Evolutionary conservation across 1,140 invertebrate genomes (phyloP).

Genomic region (Zeugodacus cucurbitae): DNA sequence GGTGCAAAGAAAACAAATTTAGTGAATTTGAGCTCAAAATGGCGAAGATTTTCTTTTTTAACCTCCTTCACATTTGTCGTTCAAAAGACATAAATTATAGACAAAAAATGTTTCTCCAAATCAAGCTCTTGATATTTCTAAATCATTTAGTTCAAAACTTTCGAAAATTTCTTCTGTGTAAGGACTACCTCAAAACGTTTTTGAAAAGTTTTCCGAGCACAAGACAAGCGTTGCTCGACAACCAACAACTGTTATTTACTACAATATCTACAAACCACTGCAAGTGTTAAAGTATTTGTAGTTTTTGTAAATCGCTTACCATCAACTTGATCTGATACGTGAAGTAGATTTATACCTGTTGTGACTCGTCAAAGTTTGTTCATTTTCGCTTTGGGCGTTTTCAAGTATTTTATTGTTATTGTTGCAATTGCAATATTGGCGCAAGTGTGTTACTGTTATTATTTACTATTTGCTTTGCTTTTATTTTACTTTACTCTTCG

Average conservation of each 20-base stretch:
- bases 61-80: too few relatives aligned
- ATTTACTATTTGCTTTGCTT: neutral
- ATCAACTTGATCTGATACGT: neutral
- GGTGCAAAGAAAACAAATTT: too few relatives aligned
- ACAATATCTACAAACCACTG: neutral
- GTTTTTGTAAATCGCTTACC: neutral
- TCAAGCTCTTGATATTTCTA: too few relatives aligned
- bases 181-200: neutral
- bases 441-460: neutral
- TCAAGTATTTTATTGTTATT: neutral
- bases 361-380: conserved; percentile 9
- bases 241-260: neutral
- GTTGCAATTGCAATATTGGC: neutral
- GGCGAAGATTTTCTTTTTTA: too few relatives aligned
- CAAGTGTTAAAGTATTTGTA: neutral
- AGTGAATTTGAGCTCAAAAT: too few relatives aligned
- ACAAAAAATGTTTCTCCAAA: too few relatives aligned
- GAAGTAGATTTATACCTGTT: neutral
- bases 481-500: neutral
- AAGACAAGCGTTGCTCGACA: neutral
- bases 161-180: neutral
- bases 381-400: neutral
- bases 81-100: too few relatives aligned
- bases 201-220: neutral
- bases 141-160: neutral